phyloP scores from a whole-genome alignment of 2,888 invertebrate genomes.

The Iphiclides podalirius region DNA sequence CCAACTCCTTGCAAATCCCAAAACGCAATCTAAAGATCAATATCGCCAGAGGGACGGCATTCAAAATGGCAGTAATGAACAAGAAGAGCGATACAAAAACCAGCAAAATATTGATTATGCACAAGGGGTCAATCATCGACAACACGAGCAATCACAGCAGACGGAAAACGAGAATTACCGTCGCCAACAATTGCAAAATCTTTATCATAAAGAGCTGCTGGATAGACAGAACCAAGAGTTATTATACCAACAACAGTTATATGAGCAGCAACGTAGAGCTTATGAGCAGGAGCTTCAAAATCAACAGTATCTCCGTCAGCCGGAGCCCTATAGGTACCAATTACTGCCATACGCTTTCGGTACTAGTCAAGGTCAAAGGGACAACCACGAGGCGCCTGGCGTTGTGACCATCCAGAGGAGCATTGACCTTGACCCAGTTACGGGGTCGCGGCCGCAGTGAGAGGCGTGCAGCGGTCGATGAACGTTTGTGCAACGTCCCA shows the following conservation, averaged over 20 bases:
- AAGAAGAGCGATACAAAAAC: conserved; percentile 29
- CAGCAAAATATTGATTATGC: conserved; percentile 26
- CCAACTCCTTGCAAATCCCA: conserved; percentile 40
- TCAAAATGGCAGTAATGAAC: conserved; percentile 29
- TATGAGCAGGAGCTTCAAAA: conserved; percentile 35
- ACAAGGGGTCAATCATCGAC: conserved; percentile 27
- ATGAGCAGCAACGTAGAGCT: conserved; percentile 39
- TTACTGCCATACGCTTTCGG: conserved; percentile 39
- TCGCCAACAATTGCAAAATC: conserved; percentile 18
- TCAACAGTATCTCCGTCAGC: conserved; percentile 39
- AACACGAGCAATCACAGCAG: conserved; percentile 31
- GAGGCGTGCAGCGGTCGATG: conserved; percentile 35
- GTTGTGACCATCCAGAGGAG: conserved; percentile 37
- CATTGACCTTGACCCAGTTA: conserved; percentile 71
- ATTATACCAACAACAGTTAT: conserved; percentile 38
- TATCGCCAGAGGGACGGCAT: conserved; percentile 31
- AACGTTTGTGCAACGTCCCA: conserved; percentile 40
- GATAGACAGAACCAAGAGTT: conserved; percentile 36
- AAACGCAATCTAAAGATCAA: conserved; percentile 30
- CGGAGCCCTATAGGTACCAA: conserved; percentile 44
- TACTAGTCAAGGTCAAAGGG: conserved; percentile 35
- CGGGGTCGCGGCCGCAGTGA: conserved; percentile 39
- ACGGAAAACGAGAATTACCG: conserved; percentile 17
- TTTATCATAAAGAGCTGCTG: conserved; percentile 23
- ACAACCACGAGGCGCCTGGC: conserved; percentile 33